Conservation (phyloP, 53 echinoderm and acorn worm genomes). For the Patiria pectinifera region DNA sequence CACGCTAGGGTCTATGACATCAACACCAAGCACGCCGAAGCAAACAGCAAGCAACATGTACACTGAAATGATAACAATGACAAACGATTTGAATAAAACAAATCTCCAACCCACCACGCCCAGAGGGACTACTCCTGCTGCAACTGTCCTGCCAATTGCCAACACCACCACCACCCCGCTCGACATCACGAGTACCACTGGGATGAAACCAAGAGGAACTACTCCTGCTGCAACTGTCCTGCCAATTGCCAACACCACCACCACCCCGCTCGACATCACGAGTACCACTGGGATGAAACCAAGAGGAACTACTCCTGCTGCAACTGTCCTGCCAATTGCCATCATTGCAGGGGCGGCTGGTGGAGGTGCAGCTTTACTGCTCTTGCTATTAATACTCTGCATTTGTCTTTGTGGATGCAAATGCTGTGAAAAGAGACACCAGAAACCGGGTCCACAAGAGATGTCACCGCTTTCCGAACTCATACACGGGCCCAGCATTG, state of each 20-base stretch:
- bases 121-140: not conserved
- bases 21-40: not conserved
- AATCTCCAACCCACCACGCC: not conserved
- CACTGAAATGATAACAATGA: not conserved
- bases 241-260: not conserved
- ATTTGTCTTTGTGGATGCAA: not conserved
- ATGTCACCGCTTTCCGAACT: not conserved
- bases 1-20: not conserved
- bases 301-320: not conserved
- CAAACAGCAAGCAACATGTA: not conserved
- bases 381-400: not conserved
- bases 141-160: not conserved
- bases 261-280: not conserved
- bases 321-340: not conserved
- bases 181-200: not conserved
- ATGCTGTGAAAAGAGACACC: not conserved
- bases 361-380: not conserved
- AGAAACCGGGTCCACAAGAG: constrained; percentile 1
- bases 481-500: not conserved
- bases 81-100: not conserved
- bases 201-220: not conserved
- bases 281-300: not conserved
- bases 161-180: not conserved
- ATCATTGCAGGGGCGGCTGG: constrained; percentile 6
- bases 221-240: not conserved